Conservation (phyloP, 1,140 invertebrate species). For the Halotydeus destructor region DNA sequence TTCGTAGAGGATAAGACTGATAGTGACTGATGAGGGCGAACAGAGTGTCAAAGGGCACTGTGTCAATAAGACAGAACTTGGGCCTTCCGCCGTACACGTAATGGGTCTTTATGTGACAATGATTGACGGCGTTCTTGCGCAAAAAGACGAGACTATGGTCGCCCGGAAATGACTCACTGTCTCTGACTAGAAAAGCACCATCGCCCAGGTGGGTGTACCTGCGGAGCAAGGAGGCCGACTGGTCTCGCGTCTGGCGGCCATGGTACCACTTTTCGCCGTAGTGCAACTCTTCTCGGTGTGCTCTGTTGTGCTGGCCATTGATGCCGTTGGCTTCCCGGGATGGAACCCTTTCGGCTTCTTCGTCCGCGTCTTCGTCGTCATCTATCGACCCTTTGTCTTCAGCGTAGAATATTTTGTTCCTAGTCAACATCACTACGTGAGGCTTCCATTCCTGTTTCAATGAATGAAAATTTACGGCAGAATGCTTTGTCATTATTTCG, state of each 20-base stretch:
- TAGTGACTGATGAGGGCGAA: constrained; percentile 83
- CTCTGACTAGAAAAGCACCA: constrained; percentile 80
- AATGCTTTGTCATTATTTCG: not conserved
- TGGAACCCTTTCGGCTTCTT: constrained; percentile 28
- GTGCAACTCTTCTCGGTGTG: constrained; percentile 49
- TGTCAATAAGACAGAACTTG: constrained; percentile 77
- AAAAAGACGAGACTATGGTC: constrained; percentile 90
- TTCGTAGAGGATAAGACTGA: constrained; percentile 56
- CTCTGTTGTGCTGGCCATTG: not conserved
- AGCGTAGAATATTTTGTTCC: constrained; percentile 68
- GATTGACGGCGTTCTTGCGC: constrained; percentile 65
- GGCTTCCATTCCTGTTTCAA: constrained; percentile 44
- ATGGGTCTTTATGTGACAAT: constrained; percentile 69
- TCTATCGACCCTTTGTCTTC: constrained; percentile 30
- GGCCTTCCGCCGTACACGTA: constrained; percentile 70
- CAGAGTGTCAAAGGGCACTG: constrained; percentile 69
- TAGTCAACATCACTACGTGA: constrained; percentile 83
- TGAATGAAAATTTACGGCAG: constrained; percentile 1
- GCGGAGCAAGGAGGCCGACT: constrained; percentile 49
- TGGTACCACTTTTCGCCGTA: constrained; percentile 93
- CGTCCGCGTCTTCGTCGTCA: constrained; percentile 36
- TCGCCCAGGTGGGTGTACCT: constrained; percentile 68
- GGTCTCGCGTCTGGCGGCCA: constrained; percentile 43
- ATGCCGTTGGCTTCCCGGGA: not conserved
- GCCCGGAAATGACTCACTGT: constrained; percentile 86